These are phyloP conservation scores for Indri indri DNA, from an alignment of 2,113 vertebrate species.

Conservation along the genomic window DNA sequence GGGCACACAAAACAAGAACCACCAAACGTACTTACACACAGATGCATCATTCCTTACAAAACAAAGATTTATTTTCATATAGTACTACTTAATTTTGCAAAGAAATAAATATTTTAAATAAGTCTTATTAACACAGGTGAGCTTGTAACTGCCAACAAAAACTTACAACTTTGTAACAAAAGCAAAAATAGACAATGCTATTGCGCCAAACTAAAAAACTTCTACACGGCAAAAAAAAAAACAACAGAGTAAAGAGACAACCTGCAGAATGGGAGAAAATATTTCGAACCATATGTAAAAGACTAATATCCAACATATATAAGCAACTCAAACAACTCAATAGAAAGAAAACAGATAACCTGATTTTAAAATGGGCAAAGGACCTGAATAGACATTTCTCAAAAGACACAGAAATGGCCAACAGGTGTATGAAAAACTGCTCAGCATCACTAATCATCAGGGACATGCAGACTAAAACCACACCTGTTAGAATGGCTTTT, in stretches of 20 bases:
- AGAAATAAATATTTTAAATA: background rate
- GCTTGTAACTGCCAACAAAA: background rate
- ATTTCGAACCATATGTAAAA: background rate
- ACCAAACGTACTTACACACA: background rate
- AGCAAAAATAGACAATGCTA: background rate
- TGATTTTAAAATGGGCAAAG: background rate
- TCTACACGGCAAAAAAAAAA: background rate
- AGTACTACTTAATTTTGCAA: background rate
- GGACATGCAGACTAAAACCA: background rate
- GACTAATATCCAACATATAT: background rate
- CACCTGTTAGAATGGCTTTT: background rate
- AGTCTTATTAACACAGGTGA: slow-evolving; percentile 27
- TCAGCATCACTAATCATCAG: background rate
- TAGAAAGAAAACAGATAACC: background rate
- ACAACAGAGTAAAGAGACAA: background rate
- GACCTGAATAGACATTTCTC: background rate
- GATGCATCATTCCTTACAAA: background rate
- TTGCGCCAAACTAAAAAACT: background rate
- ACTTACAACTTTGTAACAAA: background rate
- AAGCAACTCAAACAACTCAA: background rate
- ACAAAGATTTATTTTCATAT: background rate
- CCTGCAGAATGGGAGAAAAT: background rate
- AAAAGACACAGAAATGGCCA: background rate
- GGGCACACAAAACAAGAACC: background rate
- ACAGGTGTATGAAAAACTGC: background rate